Conservation (phyloP, 2,888 invertebrate species). For the Drosophila fulvimacula region DNA sequence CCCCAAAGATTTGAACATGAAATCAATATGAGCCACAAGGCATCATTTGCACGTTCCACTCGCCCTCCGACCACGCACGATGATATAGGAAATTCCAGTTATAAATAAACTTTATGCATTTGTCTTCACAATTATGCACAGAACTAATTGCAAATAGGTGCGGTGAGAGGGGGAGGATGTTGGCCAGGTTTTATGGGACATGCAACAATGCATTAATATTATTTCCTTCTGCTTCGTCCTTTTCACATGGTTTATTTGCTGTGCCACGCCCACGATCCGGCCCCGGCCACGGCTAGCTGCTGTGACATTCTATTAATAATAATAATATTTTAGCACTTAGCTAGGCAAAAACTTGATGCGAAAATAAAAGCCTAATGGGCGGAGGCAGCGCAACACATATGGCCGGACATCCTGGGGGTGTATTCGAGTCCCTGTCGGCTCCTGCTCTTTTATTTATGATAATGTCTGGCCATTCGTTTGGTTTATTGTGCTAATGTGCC, state of each 20-base stretch:
- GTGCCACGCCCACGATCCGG: slow-evolving; percentile 21
- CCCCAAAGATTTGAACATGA: not conserved
- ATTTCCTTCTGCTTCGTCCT: not conserved
- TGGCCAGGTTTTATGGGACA: slow-evolving; percentile 14
- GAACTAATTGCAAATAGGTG: slow-evolving; percentile 64
- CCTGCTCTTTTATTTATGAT: slow-evolving; percentile 84
- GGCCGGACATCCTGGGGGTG: slow-evolving; percentile 68
- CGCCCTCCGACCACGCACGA: not conserved
- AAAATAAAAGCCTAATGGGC: slow-evolving; percentile 48
- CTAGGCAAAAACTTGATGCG: slow-evolving; percentile 37
- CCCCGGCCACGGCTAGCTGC: slow-evolving; percentile 51
- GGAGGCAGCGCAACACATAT: slow-evolving; percentile 31
- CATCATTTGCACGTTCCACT: slow-evolving; percentile 7
- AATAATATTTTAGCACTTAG: slow-evolving; percentile 61
- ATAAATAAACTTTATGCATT: slow-evolving; percentile 15
- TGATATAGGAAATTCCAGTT: slow-evolving; percentile 16
- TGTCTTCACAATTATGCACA: slow-evolving; percentile 5
- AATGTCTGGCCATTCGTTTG: slow-evolving; percentile 83
- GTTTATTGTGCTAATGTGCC: slow-evolving; percentile 84
- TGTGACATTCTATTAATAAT: slow-evolving; percentile 75
- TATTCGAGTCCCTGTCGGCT: slow-evolving; percentile 63
- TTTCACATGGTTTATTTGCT: not conserved
- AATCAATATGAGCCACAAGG: slow-evolving; percentile 7
- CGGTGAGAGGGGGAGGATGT: not conserved
- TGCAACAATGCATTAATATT: slow-evolving; percentile 77